Conservation (phyloP, 1,140 invertebrate genomes). For the Drosophila insularis region DNA sequence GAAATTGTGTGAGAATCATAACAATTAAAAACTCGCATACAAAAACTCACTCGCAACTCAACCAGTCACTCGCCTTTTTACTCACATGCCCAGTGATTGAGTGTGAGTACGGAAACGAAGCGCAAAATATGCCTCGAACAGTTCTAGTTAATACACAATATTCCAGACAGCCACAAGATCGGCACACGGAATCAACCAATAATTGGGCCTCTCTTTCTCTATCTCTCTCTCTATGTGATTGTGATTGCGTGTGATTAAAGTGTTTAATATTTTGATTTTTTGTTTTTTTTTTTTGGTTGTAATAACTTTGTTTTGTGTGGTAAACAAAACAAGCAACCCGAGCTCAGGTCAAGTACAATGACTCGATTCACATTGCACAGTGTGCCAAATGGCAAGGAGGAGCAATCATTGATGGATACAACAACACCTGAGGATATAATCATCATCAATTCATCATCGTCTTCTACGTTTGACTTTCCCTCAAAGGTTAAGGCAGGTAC, state of each 20-base stretch:
- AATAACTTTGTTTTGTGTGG: background rate
- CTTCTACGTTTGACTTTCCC: background rate
- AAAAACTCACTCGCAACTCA: background rate
- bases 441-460: background rate
- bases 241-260: background rate
- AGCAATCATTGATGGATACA: background rate
- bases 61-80: background rate
- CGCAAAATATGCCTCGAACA: background rate
- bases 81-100: background rate
- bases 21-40: background rate
- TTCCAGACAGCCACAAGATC: slow-evolving; percentile 6
- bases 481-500: background rate
- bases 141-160: slow-evolving; percentile 11
- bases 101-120: background rate
- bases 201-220: background rate
- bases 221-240: background rate
- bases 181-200: background rate
- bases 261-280: background rate
- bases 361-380: slow-evolving; percentile 1
- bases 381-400: background rate
- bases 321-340: background rate
- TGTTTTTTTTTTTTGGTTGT: too few species aligned
- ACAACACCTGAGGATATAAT: background rate
- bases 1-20: background rate
- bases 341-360: background rate